Conservation (phyloP, 2,113 vertebrate genomes). For the Megaptera novaeangliae region DNA sequence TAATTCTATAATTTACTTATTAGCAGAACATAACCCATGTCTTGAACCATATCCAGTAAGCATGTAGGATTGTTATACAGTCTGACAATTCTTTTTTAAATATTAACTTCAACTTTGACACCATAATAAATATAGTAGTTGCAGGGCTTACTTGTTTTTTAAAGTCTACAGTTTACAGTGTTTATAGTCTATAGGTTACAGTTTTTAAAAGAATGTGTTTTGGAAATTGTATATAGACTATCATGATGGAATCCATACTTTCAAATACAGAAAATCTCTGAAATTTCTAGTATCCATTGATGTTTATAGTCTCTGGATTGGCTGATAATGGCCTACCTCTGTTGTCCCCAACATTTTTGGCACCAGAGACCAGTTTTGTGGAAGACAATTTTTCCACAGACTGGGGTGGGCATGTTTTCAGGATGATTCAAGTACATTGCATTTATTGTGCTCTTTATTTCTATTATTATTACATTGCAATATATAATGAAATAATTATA, state of each 20-base stretch:
- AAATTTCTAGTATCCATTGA: neutral
- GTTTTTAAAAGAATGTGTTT: neutral
- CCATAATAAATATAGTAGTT: neutral
- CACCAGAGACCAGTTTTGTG: too few relatives aligned
- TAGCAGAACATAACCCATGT: neutral
- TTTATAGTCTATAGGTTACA: neutral
- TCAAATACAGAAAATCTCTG: neutral
- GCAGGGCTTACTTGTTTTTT: neutral
- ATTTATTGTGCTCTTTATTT: too few relatives aligned
- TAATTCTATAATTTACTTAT: neutral
- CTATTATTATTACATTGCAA: too few relatives aligned
- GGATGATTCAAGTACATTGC: too few relatives aligned
- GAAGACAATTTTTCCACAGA: too few relatives aligned
- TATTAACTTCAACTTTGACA: neutral
- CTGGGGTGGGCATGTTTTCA: too few relatives aligned
- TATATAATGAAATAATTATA: too few relatives aligned
- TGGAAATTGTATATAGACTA: neutral
- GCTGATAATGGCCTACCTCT: neutral
- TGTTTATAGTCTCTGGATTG: neutral
- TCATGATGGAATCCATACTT: neutral
- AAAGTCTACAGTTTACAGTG: neutral
- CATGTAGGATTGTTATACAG: neutral
- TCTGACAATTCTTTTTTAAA: neutral
- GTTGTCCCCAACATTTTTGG: too few relatives aligned
- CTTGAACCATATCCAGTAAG: neutral